Base-by-base conservation (phyloP, 2,797 vertebrate genomes). In the Parambassis ranga region DNA sequence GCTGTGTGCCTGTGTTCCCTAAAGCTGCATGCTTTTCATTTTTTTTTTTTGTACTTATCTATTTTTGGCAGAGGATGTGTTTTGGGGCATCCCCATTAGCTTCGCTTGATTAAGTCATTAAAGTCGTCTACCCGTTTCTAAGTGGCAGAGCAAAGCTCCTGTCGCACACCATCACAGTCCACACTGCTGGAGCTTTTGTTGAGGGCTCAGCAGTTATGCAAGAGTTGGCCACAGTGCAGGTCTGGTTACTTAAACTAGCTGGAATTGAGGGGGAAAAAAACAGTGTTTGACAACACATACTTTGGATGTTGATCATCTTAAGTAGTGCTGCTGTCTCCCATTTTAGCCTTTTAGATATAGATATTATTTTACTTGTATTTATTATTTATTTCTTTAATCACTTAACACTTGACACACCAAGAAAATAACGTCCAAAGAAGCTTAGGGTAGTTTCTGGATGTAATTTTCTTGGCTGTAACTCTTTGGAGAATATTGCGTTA, bases 51-150 rank as follows among this genome's bases (percentile, higher is more conserved):
- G 43, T 2, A 0, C 15, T 57, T 22, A 9, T 81, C 64, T 85
- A 79, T 84, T 82, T 84, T 77, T 77, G 75, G 64, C 61, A 30
- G 33, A 37, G 43, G 33, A 41, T 18, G 49, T 65, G 63, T 85
- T 85, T 83, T 75, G 61, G 50, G 61, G 41, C 64, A 48, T 51
- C 48, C 61, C 67, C 43, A 42, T 86, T 82, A 77, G 37, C 72
- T 38, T 30, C 6, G 44, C 76, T 74, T 80, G 78, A 84, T 85
- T 81, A 79, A 71, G 49, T 86, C 78, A 74, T 84, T 85, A 87
- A 87, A 86, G 66, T 41, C 10, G 19, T 77, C 71, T 56, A 20
- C 50, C 49, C 65, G 47, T 60, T 65, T 44, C 62, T 65, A 83
- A 84, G 76, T 86, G 83, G 74, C 71, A 46, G 46, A 62, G 73